Evolutionary conservation across 2,797 vertebrate genomes (phyloP).

Genomic region (Philypnodon macrostomus): DNA sequence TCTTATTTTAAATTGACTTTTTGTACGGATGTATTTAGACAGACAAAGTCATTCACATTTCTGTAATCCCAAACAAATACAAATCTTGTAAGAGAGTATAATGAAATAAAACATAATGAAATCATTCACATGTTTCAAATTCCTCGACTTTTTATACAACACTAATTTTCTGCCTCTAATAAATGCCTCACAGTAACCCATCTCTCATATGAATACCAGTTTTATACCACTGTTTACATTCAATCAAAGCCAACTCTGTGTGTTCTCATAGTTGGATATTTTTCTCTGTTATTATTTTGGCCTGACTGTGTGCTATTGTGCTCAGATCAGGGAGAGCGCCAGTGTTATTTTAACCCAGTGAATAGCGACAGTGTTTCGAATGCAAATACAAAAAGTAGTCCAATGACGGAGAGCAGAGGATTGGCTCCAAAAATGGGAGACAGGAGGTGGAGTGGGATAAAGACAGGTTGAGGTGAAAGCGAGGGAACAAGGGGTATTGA

Average conservation of each 20-base stretch:
- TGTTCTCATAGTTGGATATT: conserved; percentile 1
- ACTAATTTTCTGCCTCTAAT: no score
- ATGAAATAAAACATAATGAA: no score
- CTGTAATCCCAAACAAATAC: no score
- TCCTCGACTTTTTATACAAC: no score
- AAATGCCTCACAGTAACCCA: no score
- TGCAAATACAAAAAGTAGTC: conserved; percentile 63
- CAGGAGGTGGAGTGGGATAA: conserved; percentile 10
- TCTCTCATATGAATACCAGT: no score
- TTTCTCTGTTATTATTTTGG: conserved; percentile 13
- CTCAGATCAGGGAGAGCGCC: conserved; percentile 49
- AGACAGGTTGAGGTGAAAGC: conserved; percentile 55
- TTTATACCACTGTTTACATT: conserved; percentile 58
- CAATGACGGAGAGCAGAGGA: conserved; percentile 44
- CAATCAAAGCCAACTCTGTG: conserved; percentile 49
- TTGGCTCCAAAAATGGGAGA: conserved; percentile 26
- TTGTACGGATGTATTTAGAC: no score
- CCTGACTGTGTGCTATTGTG: conserved; percentile 59
- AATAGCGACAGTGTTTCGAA: conserved; percentile 61
- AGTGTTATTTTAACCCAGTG: conserved; percentile 58
- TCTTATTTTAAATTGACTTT: no score
- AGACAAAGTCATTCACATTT: no score
- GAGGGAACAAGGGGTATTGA: no score
- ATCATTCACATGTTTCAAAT: no score
- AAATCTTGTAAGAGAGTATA: no score